These are phyloP conservation scores for Merops nubicus DNA, from an alignment of 2,113 vertebrate genomes.

Conservation along the genomic window DNA sequence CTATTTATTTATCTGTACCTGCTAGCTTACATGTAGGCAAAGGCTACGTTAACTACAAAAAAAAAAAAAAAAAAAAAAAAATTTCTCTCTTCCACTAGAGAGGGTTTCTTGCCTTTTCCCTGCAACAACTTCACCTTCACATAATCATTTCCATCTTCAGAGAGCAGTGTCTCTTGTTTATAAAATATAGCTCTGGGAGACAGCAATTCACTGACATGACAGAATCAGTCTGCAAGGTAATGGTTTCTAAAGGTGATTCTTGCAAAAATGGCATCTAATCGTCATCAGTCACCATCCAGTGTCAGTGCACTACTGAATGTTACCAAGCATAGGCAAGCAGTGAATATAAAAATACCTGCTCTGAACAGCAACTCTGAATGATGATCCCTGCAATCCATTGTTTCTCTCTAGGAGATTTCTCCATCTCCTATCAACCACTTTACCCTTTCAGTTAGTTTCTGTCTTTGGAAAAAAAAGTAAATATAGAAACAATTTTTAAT, in stretches of 20 bases:
- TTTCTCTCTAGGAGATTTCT: not conserved
- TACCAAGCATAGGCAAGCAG: not conserved
- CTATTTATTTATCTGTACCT: not conserved
- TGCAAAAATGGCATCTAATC: not conserved
- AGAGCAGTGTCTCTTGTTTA: not conserved
- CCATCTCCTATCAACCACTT: not conserved
- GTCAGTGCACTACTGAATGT: not conserved
- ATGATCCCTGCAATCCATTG: not conserved
- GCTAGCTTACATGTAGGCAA: not conserved
- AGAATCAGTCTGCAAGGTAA: not conserved
- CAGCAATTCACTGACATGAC: not conserved
- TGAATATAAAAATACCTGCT: not conserved
- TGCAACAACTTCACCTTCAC: not conserved
- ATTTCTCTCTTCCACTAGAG: not conserved
- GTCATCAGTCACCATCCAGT: not conserved
- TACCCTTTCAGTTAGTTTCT: not conserved
- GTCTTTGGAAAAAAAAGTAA: not conserved
- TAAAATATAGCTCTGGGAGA: not conserved
- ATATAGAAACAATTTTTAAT: not conserved
- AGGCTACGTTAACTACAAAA: not conserved
- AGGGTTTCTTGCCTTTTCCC: not conserved
- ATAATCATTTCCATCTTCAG: not conserved
- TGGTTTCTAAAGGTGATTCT: not conserved
- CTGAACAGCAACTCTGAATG: not conserved
- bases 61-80: not conserved